These are phyloP conservation scores for Drosophila melanocephala DNA, from an alignment of 2,888 invertebrate species.

Conservation along the genomic window DNA sequence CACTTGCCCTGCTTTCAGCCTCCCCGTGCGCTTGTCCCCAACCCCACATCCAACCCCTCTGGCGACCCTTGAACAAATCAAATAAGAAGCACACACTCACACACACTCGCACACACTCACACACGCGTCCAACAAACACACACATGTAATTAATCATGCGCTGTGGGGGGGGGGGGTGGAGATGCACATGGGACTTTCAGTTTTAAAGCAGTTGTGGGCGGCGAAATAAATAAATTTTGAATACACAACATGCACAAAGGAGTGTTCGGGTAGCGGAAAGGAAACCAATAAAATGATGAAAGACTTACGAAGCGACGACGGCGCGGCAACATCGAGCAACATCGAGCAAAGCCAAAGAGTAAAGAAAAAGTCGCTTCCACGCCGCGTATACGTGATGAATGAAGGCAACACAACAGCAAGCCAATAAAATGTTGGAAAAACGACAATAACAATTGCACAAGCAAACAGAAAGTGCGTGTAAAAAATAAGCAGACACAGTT, in stretches of 20 bases:
- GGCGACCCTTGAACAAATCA: background rate
- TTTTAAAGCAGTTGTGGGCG: constrained; percentile 65
- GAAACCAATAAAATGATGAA: constrained; percentile 76
- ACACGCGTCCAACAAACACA: constrained; percentile 3
- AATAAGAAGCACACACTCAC: background rate
- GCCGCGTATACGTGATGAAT: constrained; percentile 70
- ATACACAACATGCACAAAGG: constrained; percentile 40
- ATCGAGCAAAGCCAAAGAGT: constrained; percentile 22
- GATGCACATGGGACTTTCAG: constrained; percentile 54
- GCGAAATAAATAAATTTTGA: constrained; percentile 72
- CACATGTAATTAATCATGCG: constrained; percentile 68
- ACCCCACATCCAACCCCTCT: background rate
- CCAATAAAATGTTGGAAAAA: constrained; percentile 68
- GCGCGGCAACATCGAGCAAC: constrained; percentile 32
- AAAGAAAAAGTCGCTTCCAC: constrained; percentile 24
- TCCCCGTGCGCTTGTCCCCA: background rate
- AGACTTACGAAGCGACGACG: constrained; percentile 62
- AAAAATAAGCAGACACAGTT: constrained; percentile 27
- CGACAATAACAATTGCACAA: constrained; percentile 54
- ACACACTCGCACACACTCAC: constrained; percentile 5
- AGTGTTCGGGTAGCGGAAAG: background rate
- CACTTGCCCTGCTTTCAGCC: background rate
- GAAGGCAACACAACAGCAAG: constrained; percentile 39
- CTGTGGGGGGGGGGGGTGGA: constrained; percentile 5
- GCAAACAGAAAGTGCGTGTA: constrained; percentile 43